Base-by-base conservation (phyloP, 2,888 invertebrate species). In the Periphyllus acericola region DNA sequence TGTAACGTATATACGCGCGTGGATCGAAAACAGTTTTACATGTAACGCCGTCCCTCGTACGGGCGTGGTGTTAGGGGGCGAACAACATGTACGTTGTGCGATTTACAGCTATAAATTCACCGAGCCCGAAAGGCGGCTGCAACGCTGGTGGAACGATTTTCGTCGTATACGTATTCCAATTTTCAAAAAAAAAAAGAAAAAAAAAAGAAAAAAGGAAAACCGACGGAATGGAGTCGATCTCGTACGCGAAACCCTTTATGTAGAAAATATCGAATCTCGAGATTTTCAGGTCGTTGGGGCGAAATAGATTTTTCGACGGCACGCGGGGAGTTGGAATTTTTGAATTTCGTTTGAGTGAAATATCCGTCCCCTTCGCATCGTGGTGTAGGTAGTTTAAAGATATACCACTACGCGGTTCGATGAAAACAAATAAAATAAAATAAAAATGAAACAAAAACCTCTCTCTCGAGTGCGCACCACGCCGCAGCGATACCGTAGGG, bases 21-120 rank as follows among this genome's bases (percentile, higher is more conserved):
- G 36, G 46, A 82, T 52, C 82, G 32, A 29, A 40, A 68, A 68
- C 40, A 68, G 81, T 82, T 82, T 82, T 82, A 82, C 68, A 52
- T 32, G 52, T 71, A 82, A 71, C 52, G 25, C 25, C 52, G 46
- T 83, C 25, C n/a, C 52, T 68, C 3, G 76, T 46, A 40, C 6
- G 3, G 3, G 71, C 19, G 6, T 8, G 29, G 11, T 25, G 71
- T 72, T 72, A n/a, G 66, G 72, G 66, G 72, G 78, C 55, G 55
- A 74, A 83, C 72, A 74, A 55, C 71, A 25, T 72, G 74, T 74
- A 60, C 55, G 21, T 29, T 55, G n/a, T n/a, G 74, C 74, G 55
- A 83, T 83, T 74, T 83, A 83, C 83, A 36, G 72, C 83, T 74
- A 74, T 83, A 83, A 83, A 83, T 83, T 83, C 36, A 14, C 83